Conservation (phyloP, 2,113 vertebrate genomes). For the Callocephalon fimbriatum region DNA sequence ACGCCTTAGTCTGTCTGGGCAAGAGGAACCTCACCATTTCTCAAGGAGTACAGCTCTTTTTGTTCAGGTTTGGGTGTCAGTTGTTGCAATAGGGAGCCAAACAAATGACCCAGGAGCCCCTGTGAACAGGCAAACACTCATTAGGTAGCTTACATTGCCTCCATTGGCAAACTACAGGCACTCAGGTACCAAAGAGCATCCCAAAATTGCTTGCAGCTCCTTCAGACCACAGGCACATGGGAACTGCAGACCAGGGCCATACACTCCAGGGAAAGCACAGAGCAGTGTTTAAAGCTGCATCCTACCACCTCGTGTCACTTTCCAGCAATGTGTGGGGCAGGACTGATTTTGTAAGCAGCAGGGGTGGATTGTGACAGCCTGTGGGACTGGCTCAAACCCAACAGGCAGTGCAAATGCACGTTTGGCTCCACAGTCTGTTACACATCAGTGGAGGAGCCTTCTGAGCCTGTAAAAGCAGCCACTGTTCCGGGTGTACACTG, state of each 20-base stretch:
- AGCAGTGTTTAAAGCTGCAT: neutral
- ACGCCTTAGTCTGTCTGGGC: neutral
- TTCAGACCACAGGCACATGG: rapidly evolving
- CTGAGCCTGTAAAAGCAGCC: conserved; percentile 26
- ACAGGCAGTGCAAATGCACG: neutral
- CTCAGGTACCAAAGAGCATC: neutral
- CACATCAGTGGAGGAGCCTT: neutral
- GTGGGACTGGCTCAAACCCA: neutral
- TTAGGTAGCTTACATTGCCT: neutral
- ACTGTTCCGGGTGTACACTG: neutral
- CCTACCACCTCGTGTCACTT: neutral
- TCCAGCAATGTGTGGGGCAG: neutral
- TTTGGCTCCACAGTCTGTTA: neutral
- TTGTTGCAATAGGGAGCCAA: neutral
- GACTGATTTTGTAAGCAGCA: conserved; percentile 19
- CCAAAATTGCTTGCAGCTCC: neutral
- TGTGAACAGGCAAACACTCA: rapidly evolving
- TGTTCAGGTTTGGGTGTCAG: neutral
- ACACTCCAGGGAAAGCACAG: neutral
- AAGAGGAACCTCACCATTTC: neutral
- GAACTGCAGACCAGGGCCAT: neutral
- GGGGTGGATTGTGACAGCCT: neutral
- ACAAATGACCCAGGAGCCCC: neutral
- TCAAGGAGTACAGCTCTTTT: neutral
- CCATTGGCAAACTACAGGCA: neutral